These are phyloP conservation scores for Bombylius major DNA, from an alignment of 2,888 invertebrate genomes.

Conservation along the genomic window DNA sequence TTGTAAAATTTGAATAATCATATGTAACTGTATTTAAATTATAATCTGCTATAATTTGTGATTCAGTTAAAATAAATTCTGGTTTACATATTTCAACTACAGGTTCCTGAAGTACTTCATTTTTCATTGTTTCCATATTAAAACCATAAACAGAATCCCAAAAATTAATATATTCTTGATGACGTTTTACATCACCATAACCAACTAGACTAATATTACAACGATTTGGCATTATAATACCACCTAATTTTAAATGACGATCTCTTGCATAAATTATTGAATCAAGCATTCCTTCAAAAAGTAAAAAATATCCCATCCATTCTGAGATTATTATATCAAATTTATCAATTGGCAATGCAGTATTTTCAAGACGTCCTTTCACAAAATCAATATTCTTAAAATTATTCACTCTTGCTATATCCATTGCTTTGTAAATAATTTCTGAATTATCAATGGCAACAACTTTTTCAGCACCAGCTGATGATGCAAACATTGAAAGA, in stretches of 20 bases:
- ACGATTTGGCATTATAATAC: constrained; percentile 67
- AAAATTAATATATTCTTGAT: constrained; percentile 61
- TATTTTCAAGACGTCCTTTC: constrained; percentile 79
- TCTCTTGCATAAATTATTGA: constrained; percentile 83
- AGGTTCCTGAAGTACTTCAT: constrained; percentile 68
- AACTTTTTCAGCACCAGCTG: constrained; percentile 82
- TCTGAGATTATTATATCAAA: constrained; percentile 91
- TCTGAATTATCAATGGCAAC: constrained; percentile 93
- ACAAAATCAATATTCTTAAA: constrained; percentile 56
- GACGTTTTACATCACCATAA: constrained; percentile 60
- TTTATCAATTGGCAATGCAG: constrained; percentile 55
- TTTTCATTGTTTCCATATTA: constrained; percentile 84
- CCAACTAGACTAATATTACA: constrained; percentile 74
- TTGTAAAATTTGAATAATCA: constrained; percentile 57
- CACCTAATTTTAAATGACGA: constrained; percentile 66
- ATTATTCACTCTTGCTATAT: constrained; percentile 57
- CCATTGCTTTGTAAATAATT: constrained; percentile 89
- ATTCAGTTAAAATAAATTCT: constrained; percentile 51
- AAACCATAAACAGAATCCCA: constrained; percentile 93
- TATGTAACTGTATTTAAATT: constrained; percentile 63
- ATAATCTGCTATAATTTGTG: constrained; percentile 53
- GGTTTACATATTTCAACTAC: constrained; percentile 49
- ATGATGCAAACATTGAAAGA: constrained; percentile 93
- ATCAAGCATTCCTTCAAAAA: constrained; percentile 95
- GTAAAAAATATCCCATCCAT: constrained; percentile 97